Evolutionary conservation across 2,888 invertebrate genomes (phyloP).

Genomic region (Drosophila tripunctata): DNA sequence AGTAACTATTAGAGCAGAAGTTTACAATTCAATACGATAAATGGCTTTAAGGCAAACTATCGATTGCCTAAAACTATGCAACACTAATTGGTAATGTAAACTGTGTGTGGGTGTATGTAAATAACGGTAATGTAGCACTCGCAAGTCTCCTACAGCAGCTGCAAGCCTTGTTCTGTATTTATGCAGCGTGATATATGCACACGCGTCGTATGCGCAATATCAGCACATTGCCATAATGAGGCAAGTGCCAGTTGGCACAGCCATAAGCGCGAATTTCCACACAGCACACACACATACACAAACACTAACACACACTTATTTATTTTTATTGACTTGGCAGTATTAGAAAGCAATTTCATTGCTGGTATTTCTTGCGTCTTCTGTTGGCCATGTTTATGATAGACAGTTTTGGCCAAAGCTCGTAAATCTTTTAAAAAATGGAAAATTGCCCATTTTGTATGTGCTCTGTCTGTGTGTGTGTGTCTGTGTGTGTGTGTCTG

Average conservation of each 20-base stretch:
- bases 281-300: background rate
- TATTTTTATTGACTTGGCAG: conserved; percentile 38
- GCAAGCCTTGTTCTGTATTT: conserved; percentile 33
- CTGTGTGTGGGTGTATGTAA: conserved; percentile 1
- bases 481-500: background rate
- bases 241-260: conserved; percentile 38
- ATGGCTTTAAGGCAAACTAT: conserved; percentile 6
- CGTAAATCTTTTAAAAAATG: conserved; percentile 70
- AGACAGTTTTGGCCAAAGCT: conserved; percentile 45
- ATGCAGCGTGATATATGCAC: conserved; percentile 57
- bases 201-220: conserved; percentile 56
- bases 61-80: background rate
- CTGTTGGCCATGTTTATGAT: conserved; percentile 60
- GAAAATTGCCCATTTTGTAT: conserved; percentile 65
- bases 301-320: background rate
- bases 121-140: conserved; percentile 18
- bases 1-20: conserved; percentile 7
- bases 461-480: background rate
- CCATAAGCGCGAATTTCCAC: conserved; percentile 13
- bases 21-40: background rate
- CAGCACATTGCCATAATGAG: conserved; percentile 30
- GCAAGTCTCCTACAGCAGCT: background rate
- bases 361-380: conserved; percentile 11
- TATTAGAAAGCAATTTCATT: conserved; percentile 18
- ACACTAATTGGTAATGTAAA: conserved; percentile 21